phyloP scores from a whole-genome alignment of 1,140 invertebrate genomes.

The Melipona quadrifasciata region DNA sequence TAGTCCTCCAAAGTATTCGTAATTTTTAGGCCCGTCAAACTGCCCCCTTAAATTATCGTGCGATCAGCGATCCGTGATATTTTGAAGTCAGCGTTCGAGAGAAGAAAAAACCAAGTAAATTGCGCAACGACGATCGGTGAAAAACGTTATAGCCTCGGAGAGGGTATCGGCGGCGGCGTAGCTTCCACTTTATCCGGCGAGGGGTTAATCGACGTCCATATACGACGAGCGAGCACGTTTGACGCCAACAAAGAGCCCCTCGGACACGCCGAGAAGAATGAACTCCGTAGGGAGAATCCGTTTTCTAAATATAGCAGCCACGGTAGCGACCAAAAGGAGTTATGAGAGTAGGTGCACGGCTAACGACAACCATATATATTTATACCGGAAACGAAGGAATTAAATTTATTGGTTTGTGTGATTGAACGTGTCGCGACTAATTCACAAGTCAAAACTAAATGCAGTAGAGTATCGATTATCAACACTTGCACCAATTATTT shows the following conservation, averaged over 20 bases:
- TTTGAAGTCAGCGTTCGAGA: too few relatives aligned
- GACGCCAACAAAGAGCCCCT: constrained; percentile 24
- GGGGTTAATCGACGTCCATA: constrained; percentile 19
- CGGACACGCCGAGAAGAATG: background rate
- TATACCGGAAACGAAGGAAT: background rate
- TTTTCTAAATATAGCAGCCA: constrained; percentile 17
- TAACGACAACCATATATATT: background rate
- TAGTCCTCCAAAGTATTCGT: too few relatives aligned
- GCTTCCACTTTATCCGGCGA: constrained; percentile 15
- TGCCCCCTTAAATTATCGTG: too few relatives aligned
- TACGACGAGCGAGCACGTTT: constrained; percentile 9
- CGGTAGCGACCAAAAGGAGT: background rate
- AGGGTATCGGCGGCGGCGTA: constrained; percentile 3
- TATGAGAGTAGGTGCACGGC: background rate
- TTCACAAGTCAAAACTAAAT: too few relatives aligned
- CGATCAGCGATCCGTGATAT: too few relatives aligned
- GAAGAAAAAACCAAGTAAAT: background rate
- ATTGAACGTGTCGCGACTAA: too few relatives aligned
- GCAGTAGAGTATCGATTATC: too few relatives aligned
- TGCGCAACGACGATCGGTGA: constrained; percentile 13
- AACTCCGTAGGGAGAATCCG: constrained; percentile 22
- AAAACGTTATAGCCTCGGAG: constrained; percentile 5
- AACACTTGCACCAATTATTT: too few relatives aligned
- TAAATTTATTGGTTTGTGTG: background rate
- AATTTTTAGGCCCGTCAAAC: too few relatives aligned